Conservation (phyloP, 2,888 invertebrate genomes). For the Rotaria socialis region DNA sequence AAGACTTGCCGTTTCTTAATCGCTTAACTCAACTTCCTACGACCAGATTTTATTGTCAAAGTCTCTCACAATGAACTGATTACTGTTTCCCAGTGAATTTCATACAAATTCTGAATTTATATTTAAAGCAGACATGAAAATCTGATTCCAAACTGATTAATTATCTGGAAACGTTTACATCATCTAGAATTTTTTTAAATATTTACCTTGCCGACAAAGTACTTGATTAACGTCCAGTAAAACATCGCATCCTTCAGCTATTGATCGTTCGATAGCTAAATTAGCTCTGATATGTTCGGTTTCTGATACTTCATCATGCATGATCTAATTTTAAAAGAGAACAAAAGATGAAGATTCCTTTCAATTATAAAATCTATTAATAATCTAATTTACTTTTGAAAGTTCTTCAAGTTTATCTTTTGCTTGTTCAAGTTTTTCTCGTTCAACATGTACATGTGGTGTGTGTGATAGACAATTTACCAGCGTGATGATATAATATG, state of each 20-base stretch:
- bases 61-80: too few relatives aligned
- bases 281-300: slow-evolving; percentile 86
- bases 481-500: slow-evolving; percentile 82
- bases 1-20: too few relatives aligned
- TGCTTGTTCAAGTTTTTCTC: slow-evolving; percentile 80
- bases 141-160: too few relatives aligned
- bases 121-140: too few relatives aligned
- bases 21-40: too few relatives aligned
- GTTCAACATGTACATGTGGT: slow-evolving; percentile 85
- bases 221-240: slow-evolving; percentile 85
- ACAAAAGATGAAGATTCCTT: neutral
- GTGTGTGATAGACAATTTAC: slow-evolving; percentile 85
- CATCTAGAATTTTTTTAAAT: neutral
- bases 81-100: too few relatives aligned
- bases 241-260: slow-evolving; percentile 86
- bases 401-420: slow-evolving; percentile 75
- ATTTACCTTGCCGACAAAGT: slow-evolving; percentile 77
- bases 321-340: slow-evolving; percentile 59
- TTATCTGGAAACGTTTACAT: too few relatives aligned
- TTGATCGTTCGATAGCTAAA: slow-evolving; percentile 83
- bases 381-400: slow-evolving; percentile 56
- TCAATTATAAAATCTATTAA: too few relatives aligned
- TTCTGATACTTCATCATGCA: slow-evolving; percentile 83
- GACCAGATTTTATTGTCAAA: too few relatives aligned
- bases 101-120: too few relatives aligned